Base-by-base conservation (phyloP, 2,888 invertebrate genomes). In the Therioaphis trifolii region DNA sequence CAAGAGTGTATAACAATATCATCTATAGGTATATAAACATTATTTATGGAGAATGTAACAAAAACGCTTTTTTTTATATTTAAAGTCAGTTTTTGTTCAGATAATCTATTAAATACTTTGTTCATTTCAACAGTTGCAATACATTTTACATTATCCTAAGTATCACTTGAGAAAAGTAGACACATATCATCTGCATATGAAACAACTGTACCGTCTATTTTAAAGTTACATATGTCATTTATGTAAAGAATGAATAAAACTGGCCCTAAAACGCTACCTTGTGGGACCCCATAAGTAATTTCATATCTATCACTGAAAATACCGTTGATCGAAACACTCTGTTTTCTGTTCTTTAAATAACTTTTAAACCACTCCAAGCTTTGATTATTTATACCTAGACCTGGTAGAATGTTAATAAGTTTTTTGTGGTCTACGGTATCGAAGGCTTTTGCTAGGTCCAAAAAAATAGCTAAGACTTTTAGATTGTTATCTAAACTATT, bases 211-310 rank as follows among this genome's bases (percentile, higher is more conserved):
- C n/a, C n/a, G n/a, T n/a, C n/a, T n/a, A n/a, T n/a, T n/a, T n/a
- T n/a, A n/a, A n/a, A n/a, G n/a, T n/a, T n/a, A n/a, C n/a, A n/a
- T n/a, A n/a, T n/a, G n/a, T n/a, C n/a, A n/a, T n/a, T n/a, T n/a
- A n/a, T n/a, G n/a, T n/a, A n/a, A n/a, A n/a, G n/a, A n/a, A n/a
- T n/a, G 21, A 66, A 66, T 15, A 66, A 35, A 29, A 66, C 4
- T 29, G 66, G 66, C 2, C 66, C 66, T 66, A 66, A 35, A 4
- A 66, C 66, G 15, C 66, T 66, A 29, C 66, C 66, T 66, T n/a
- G n/a, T n/a, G n/a, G n/a, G n/a, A n/a, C n/a, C n/a, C n/a, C n/a
- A n/a, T n/a, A n/a, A n/a, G n/a, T 66, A 7, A 66, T 5, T 2
- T 2, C 9, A 4, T 1, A 3, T 35, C 1, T 2, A 66, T 29